Evolutionary conservation across 2,113 vertebrate genomes (phyloP).

Genomic region (Lates calcarifer): DNA sequence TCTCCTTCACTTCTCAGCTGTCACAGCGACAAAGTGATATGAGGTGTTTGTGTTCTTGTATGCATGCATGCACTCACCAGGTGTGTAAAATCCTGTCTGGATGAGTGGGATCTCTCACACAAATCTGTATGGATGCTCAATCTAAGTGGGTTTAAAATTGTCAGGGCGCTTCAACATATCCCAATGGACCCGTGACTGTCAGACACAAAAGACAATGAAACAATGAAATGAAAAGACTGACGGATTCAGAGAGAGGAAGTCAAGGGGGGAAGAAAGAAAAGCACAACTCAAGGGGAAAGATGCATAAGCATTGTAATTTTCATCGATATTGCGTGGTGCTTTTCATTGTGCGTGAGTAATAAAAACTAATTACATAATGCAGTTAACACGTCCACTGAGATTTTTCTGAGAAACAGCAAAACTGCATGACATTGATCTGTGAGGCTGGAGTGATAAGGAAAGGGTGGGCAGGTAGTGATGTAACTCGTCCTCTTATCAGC

Average conservation of each 20-base stretch:
- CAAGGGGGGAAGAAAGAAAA: constrained; percentile 12
- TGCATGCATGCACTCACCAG: not conserved
- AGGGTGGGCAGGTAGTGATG: constrained; percentile 53
- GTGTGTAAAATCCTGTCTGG: constrained; percentile 1
- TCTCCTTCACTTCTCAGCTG: constrained; percentile 6
- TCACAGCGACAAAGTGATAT: not conserved
- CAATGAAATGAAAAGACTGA: constrained; percentile 13
- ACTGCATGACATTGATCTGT: constrained; percentile 51
- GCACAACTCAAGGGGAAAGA: constrained; percentile 9
- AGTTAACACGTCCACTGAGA: constrained; percentile 43
- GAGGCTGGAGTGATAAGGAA: constrained; percentile 32
- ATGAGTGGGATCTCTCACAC: not conserved
- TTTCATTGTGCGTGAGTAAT: constrained; percentile 39
- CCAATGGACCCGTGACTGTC: constrained; percentile 7
- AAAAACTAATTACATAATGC: constrained; percentile 50
- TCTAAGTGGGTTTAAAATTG: constrained; percentile 44
- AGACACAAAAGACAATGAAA: constrained; percentile 16
- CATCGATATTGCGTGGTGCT: constrained; percentile 24
- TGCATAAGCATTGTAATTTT: constrained; percentile 36
- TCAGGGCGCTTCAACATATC: constrained; percentile 22
- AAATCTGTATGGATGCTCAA: constrained; percentile 21
- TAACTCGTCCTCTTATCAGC: constrained; percentile 42
- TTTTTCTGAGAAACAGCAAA: constrained; percentile 39
- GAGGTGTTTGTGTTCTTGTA: constrained; percentile 6
- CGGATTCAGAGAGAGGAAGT: not conserved